Evolutionary conservation across 1,140 invertebrate species (phyloP).

Genomic region (Drosophila neocordata): DNA sequence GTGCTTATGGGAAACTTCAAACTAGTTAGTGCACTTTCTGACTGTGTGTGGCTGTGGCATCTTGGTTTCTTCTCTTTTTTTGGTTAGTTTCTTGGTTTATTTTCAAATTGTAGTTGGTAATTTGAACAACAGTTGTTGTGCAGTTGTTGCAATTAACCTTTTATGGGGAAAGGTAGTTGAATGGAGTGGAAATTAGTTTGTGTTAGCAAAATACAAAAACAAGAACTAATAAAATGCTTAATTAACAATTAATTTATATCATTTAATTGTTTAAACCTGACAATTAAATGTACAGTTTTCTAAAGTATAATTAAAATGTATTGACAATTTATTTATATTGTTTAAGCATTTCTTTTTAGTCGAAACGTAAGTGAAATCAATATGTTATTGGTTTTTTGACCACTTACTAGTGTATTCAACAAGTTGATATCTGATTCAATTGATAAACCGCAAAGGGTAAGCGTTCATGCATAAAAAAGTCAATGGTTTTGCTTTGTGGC

Average conservation of each 20-base stretch:
- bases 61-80: not conserved
- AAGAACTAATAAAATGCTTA: not conserved
- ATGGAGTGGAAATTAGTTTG: not conserved
- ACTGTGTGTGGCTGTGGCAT: constrained; percentile 6
- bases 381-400: not conserved
- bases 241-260: too few relatives aligned
- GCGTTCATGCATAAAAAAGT: constrained; percentile 16
- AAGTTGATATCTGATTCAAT: constrained; percentile 10
- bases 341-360: too few relatives aligned
- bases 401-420: not conserved
- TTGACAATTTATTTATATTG: too few relatives aligned
- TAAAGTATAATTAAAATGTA: too few relatives aligned
- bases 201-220: not conserved
- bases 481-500: constrained; percentile 12
- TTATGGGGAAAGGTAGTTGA: not conserved
- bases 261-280: too few relatives aligned
- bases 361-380: not conserved
- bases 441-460: constrained; percentile 16
- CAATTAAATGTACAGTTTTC: too few relatives aligned
- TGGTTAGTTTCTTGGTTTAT: not conserved
- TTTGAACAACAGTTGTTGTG: not conserved
- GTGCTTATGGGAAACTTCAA: constrained; percentile 52
- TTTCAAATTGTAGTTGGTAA: constrained; percentile 2
- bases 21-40: constrained; percentile 14
- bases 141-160: not conserved